Conservation (phyloP, 2,888 invertebrate genomes). For the Dusona sp. region DNA sequence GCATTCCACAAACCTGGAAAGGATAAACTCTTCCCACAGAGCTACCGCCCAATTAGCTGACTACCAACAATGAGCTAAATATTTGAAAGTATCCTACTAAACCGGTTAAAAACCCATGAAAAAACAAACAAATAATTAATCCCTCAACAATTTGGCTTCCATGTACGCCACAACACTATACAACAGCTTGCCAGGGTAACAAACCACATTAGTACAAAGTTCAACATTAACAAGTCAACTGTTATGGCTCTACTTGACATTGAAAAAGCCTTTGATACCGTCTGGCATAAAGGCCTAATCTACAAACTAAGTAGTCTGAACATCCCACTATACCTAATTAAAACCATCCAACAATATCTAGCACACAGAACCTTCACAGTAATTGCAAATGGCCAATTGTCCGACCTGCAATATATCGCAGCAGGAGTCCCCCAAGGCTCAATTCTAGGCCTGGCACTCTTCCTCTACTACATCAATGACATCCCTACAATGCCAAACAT, state of each 20-base stretch:
- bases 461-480: constrained; percentile 61
- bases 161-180: constrained; percentile 1
- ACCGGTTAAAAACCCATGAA: background rate
- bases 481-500: constrained; percentile 51
- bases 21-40: background rate
- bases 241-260: background rate
- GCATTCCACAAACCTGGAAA: background rate
- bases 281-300: constrained; percentile 31
- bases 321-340: constrained; percentile 46
- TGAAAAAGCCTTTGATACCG: background rate
- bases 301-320: constrained; percentile 42
- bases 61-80: constrained; percentile 11
- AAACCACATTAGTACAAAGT: background rate
- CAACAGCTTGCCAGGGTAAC: constrained; percentile 5
- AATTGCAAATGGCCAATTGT: constrained; percentile 45
- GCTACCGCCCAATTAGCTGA: background rate
- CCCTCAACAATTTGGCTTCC: constrained; percentile 24
- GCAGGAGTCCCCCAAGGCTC: constrained; percentile 71
- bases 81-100: background rate
- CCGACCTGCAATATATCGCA: constrained; percentile 35
- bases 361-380: constrained; percentile 60
- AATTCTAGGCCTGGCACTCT: constrained; percentile 63
- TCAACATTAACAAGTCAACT: background rate
- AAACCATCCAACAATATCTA: constrained; percentile 57
- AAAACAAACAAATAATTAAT: constrained; percentile 16